A percentile compares a stretch with the other conserved stretches of the same genome.
Evolutionary conservation across 2,888 invertebrate genomes (phyloP).

Genomic region (Blastobasis adustella): DNA sequence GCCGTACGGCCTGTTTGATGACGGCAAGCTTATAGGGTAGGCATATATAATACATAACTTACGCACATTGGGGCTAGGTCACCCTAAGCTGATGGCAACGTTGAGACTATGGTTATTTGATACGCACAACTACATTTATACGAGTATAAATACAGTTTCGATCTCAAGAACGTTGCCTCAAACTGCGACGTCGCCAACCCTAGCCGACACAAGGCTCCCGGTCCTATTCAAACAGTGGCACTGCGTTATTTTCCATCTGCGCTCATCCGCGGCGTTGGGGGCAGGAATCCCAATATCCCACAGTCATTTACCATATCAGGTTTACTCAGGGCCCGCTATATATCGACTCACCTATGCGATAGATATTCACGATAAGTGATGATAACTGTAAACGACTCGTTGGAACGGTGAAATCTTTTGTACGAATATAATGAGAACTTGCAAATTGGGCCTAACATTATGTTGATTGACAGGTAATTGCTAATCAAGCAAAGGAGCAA

Average conservation of each 20-base stretch:
- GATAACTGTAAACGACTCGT: no score
- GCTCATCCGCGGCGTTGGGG: conserved; percentile 16
- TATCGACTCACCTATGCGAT: conserved; percentile 6
- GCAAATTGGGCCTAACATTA: no score
- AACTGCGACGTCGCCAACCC: conserved; percentile 9
- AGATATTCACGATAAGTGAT: conserved; percentile 7
- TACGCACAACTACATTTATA: no score
- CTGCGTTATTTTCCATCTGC: conserved; percentile 29
- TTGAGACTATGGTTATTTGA: no score
- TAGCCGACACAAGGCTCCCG: conserved; percentile 20
- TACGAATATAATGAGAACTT: no score
- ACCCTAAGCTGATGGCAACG: no score
- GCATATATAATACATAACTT: neutral
- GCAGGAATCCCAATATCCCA: conserved; percentile 9
- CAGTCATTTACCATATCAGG: conserved; percentile 15
- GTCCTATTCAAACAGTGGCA: conserved; percentile 33
- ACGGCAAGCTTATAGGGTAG: conserved; percentile 4
- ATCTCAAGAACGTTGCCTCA: no score
- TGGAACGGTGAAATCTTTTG: no score
- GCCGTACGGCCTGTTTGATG: conserved; percentile 2
- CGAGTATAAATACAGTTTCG: no score
- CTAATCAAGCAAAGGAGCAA: no score
- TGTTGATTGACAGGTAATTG: no score
- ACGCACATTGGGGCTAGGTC: no score
- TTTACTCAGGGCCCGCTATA: conserved; percentile 5